Evolutionary conservation across 2,113 vertebrate species (phyloP).

Genomic region (Trachemys scripta): DNA sequence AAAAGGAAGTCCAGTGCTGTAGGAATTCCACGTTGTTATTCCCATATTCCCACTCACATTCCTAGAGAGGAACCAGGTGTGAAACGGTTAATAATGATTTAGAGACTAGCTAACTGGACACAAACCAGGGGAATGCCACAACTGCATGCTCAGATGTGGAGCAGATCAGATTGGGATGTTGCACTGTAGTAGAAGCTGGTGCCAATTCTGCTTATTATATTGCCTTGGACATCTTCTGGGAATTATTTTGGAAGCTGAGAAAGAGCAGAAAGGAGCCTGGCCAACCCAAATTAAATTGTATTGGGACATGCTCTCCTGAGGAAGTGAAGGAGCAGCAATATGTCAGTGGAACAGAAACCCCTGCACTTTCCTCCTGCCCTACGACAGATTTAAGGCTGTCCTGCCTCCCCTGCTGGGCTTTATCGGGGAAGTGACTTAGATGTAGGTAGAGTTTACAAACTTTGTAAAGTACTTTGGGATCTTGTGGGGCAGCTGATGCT

Average conservation of each 20-base stretch:
- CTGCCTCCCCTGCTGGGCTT: not conserved
- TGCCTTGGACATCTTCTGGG: not conserved
- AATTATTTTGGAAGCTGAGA: not conserved
- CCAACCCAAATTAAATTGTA: not conserved
- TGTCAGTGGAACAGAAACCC: not conserved
- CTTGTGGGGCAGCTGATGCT: not conserved
- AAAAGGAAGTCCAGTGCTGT: not conserved
- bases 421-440: not conserved
- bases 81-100: not conserved
- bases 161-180: not conserved
- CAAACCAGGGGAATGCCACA: not conserved
- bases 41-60: not conserved
- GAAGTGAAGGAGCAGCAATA: not conserved
- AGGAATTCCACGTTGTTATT: not conserved
- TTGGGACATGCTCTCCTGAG: not conserved
- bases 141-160: not conserved
- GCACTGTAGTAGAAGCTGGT: not conserved
- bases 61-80: not conserved
- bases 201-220: not conserved
- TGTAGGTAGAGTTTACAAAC: not conserved
- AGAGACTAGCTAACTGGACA: not conserved
- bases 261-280: not conserved
- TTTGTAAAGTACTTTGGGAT: not conserved
- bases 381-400: conserved; percentile 10
- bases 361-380: not conserved